A percentile compares a stretch with the other conserved stretches of the same genome.
Conservation (phyloP, 2,113 vertebrate species). For the Dicrurus megarhynchus region DNA sequence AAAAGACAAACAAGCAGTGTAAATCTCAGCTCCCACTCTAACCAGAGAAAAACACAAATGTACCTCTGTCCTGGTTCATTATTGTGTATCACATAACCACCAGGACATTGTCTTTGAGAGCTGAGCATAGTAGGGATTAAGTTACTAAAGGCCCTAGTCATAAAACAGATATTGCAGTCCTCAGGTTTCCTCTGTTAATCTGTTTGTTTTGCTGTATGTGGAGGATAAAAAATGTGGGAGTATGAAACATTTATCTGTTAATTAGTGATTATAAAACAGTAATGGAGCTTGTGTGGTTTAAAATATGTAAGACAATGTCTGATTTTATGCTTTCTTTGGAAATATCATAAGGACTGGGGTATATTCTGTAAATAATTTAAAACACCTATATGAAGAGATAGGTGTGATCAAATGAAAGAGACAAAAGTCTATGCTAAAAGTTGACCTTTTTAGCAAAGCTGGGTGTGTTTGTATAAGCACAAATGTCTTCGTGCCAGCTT, state of each 20-base stretch:
- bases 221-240: slow-evolving; percentile 57
- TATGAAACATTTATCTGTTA: slow-evolving; percentile 50
- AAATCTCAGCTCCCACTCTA: neutral
- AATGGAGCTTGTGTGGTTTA: slow-evolving; percentile 1
- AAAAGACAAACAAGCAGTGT: neutral
- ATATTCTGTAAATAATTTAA: neutral
- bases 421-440: neutral
- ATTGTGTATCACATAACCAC: neutral
- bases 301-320: neutral
- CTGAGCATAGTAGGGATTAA: neutral
- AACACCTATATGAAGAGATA: neutral
- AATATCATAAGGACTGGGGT: neutral
- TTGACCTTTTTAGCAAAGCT: neutral
- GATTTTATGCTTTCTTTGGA: neutral
- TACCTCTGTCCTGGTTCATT: neutral
- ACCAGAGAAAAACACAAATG: neutral
- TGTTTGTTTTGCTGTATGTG: slow-evolving; percentile 53
- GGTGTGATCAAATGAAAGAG: neutral
- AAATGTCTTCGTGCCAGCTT: neutral
- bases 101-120: neutral
- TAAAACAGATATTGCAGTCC: slow-evolving; percentile 36
- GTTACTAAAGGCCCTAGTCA: slow-evolving; percentile 45
- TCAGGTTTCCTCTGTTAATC: slow-evolving; percentile 51
- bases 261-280: slow-evolving; percentile 43
- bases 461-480: neutral